Evolutionary conservation across 1,140 invertebrate species (phyloP).

Genomic region (Colletes gigas): DNA sequence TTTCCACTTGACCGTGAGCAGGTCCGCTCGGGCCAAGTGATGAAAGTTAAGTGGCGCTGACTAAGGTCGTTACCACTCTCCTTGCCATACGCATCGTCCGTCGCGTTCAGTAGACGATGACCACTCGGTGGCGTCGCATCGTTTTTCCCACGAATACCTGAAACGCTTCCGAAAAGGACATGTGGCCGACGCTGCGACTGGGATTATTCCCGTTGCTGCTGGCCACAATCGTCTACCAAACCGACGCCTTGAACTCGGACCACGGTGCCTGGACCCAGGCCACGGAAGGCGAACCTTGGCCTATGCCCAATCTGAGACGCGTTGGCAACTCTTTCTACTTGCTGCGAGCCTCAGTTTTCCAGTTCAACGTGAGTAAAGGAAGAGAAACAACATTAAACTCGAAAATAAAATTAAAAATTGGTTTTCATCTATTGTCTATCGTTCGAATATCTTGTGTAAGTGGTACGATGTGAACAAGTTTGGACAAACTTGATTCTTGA

Average conservation of each 20-base stretch:
- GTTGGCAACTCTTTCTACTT: slow-evolving; percentile 54
- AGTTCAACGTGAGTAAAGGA: slow-evolving; percentile 62
- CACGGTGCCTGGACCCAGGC: slow-evolving; percentile 72
- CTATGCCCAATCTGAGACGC: slow-evolving; percentile 53
- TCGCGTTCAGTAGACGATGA: slow-evolving; percentile 64
- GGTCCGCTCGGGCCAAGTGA: slow-evolving; percentile 48
- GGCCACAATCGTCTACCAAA: neutral
- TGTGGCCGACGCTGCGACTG: slow-evolving; percentile 7
- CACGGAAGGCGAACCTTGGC: slow-evolving; percentile 79
- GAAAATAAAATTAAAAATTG: too few species aligned
- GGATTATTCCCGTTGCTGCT: slow-evolving; percentile 13
- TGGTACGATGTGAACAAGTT: too few species aligned
- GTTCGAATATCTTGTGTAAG: too few species aligned
- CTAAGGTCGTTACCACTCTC: slow-evolving; percentile 66
- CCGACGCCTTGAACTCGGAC: slow-evolving; percentile 56
- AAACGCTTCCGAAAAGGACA: slow-evolving; percentile 4
- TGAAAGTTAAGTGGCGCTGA: slow-evolving; percentile 62
- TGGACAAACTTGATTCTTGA: too few species aligned
- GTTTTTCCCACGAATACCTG: slow-evolving; percentile 20
- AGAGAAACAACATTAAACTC: too few species aligned
- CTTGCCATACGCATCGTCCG: slow-evolving; percentile 47
- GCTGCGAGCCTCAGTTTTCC: slow-evolving; percentile 59
- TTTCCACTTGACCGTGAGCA: slow-evolving; percentile 63
- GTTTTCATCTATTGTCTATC: too few species aligned
- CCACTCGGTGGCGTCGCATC: slow-evolving; percentile 55